A percentile compares a stretch with the other conserved stretches of the same genome.
These are phyloP conservation scores for Chaunax sp. DNA, from an alignment of 2,797 vertebrate genomes.

Conservation along the genomic window DNA sequence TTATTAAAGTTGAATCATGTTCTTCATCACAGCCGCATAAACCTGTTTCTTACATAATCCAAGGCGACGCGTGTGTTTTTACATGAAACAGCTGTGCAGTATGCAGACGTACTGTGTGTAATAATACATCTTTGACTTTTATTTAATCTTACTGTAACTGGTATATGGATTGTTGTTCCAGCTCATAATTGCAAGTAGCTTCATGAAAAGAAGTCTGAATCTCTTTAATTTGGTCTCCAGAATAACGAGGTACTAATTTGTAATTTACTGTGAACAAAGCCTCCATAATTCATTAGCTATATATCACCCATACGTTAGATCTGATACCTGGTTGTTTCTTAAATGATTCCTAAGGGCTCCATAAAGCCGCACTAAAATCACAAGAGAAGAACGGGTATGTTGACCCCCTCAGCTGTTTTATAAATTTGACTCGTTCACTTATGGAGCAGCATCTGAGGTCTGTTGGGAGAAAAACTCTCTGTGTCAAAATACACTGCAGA, in stretches of 20 bases:
- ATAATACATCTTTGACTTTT: neutral
- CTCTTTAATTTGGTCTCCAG: neutral
- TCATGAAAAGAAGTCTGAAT: constrained; percentile 1
- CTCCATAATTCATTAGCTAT: constrained; percentile 18
- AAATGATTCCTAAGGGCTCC: constrained; percentile 71
- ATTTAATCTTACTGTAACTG: neutral
- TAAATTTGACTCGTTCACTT: no score
- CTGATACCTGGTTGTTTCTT: constrained; percentile 48
- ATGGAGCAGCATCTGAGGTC: no score
- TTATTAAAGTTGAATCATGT: neutral
- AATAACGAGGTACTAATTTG: no score
- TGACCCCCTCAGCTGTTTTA: no score
- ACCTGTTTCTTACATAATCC: neutral
- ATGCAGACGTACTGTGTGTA: no score
- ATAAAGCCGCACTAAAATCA: constrained; percentile 57
- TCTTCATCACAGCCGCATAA: neutral
- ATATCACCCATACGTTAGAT: constrained; percentile 20
- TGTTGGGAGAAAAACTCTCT: no score
- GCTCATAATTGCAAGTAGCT: neutral
- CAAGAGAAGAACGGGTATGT: constrained; percentile 34
- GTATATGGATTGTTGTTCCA: neutral
- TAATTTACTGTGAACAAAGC: constrained; percentile 12
- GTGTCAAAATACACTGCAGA: no score
- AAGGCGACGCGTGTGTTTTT: neutral
- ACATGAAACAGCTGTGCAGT: constrained; percentile 18